These are phyloP conservation scores for Acrocera orbiculus DNA, from an alignment of 2,888 invertebrate species.

Conservation along the genomic window DNA sequence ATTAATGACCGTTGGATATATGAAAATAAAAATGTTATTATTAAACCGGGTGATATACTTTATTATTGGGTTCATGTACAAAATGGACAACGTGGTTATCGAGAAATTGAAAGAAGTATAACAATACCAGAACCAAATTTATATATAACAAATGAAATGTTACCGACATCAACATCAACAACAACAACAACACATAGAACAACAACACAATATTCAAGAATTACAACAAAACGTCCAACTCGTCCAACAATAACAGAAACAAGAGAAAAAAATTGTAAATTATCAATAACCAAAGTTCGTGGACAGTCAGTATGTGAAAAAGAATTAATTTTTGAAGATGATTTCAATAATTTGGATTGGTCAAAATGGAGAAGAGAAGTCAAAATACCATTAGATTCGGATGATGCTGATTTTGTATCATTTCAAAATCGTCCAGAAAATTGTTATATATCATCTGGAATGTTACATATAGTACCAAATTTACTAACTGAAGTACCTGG, in stretches of 20 bases:
- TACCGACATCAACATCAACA: background rate
- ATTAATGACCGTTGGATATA: slow-evolving; percentile 36
- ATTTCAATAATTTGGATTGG: slow-evolving; percentile 35
- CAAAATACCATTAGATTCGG: slow-evolving; percentile 34
- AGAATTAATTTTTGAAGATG: slow-evolving; percentile 41
- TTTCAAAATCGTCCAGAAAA: slow-evolving; percentile 26
- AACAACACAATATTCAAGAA: background rate
- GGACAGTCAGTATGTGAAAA: slow-evolving; percentile 32
- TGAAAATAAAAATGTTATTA: slow-evolving; percentile 28
- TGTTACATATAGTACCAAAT: slow-evolving; percentile 28
- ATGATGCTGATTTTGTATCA: slow-evolving; percentile 33
- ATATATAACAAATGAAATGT: background rate
- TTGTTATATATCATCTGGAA: slow-evolving; percentile 21
- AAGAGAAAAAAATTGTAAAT: slow-evolving; percentile 2
- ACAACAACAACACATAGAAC: background rate
- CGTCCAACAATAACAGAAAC: background rate
- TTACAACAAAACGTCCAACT: background rate
- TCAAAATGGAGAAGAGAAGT: slow-evolving; percentile 40
- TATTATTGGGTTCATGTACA: slow-evolving; percentile 45
- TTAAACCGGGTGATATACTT: slow-evolving; percentile 39
- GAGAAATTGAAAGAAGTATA: slow-evolving; percentile 2
- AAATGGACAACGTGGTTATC: slow-evolving; percentile 20
- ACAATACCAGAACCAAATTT: background rate
- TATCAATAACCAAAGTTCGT: slow-evolving; percentile 17
- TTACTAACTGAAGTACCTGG: slow-evolving; percentile 18